Conservation (phyloP, 2,888 invertebrate species). For the Nomada ferruginata region DNA sequence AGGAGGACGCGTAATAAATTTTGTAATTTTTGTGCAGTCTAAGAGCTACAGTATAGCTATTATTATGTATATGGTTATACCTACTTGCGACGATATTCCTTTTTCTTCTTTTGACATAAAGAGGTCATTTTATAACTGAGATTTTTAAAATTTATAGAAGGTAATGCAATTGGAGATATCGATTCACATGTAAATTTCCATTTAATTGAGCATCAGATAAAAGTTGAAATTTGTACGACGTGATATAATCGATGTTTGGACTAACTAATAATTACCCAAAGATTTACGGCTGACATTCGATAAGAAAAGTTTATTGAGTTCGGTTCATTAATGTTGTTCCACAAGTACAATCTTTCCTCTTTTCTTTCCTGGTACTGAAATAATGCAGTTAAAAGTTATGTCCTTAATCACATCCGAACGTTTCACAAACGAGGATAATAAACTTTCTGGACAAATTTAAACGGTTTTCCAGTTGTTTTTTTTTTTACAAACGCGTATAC, state of each 20-base stretch:
- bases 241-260: slow-evolving; percentile 2
- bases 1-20: too few relatives aligned
- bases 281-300: slow-evolving; percentile 22
- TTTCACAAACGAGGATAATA: slow-evolving; percentile 8
- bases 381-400: slow-evolving; percentile 21
- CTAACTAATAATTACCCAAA: not conserved
- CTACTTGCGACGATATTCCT: too few relatives aligned
- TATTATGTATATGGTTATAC: too few relatives aligned
- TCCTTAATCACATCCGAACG: slow-evolving; percentile 11
- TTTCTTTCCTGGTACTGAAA: not conserved
- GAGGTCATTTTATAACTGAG: not conserved
- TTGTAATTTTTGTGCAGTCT: too few relatives aligned
- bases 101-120: too few relatives aligned
- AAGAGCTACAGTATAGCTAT: too few relatives aligned
- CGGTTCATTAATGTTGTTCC: slow-evolving; percentile 34
- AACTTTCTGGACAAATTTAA: not conserved
- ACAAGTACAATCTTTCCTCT: slow-evolving; percentile 6
- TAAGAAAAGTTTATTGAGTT: slow-evolving; percentile 24
- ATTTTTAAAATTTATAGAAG: not conserved
- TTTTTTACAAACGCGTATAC: too few relatives aligned
- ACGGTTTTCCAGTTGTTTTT: not conserved
- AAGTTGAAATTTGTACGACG: not conserved
- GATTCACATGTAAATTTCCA: not conserved
- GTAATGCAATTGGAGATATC: not conserved
- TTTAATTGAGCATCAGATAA: not conserved